phyloP scores from a whole-genome alignment of 30 jellyfish, hydroid and myxozoan species.

The Pelagia noctiluca region DNA sequence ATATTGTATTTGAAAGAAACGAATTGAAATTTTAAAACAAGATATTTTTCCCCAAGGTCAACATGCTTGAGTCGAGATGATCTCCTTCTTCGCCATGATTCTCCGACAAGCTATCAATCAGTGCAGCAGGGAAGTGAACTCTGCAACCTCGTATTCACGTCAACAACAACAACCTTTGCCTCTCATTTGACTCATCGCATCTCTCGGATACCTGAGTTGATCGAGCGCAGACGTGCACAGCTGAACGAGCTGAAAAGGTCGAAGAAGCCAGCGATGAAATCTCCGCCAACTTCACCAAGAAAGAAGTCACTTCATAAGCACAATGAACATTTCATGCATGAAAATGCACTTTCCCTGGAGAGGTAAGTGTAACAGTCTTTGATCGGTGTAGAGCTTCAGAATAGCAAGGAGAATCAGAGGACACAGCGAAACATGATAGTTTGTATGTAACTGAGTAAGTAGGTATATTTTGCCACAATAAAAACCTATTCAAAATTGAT shows the following conservation, averaged over 20 bases:
- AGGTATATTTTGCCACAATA: neutral
- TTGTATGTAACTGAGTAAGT: neutral
- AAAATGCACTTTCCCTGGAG: slow-evolving; percentile 37
- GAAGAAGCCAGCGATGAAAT: slow-evolving; percentile 20
- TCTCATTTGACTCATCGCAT: slow-evolving; percentile 70
- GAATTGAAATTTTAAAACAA: neutral
- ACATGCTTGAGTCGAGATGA: slow-evolving; percentile 30
- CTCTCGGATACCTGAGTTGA: slow-evolving; percentile 71
- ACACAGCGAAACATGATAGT: neutral
- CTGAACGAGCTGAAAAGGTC: slow-evolving; percentile 44
- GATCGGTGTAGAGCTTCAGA: neutral
- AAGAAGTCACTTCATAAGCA: slow-evolving; percentile 46
- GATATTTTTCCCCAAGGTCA: neutral
- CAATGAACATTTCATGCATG: slow-evolving; percentile 67
- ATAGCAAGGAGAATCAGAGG: neutral
- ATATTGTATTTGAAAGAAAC: neutral
- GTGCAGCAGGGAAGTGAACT: slow-evolving; percentile 12
- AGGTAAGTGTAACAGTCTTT: slow-evolving; percentile 18
- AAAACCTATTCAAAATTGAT: neutral
- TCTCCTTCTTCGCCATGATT: slow-evolving; percentile 53
- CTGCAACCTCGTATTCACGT: slow-evolving; percentile 43
- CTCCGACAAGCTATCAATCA: slow-evolving; percentile 34
- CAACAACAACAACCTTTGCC: slow-evolving; percentile 56
- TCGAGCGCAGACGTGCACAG: slow-evolving; percentile 69
- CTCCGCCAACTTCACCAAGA: slow-evolving; percentile 75